phyloP scores from a whole-genome alignment of 2,888 invertebrate genomes.

The Cenopis cana region DNA sequence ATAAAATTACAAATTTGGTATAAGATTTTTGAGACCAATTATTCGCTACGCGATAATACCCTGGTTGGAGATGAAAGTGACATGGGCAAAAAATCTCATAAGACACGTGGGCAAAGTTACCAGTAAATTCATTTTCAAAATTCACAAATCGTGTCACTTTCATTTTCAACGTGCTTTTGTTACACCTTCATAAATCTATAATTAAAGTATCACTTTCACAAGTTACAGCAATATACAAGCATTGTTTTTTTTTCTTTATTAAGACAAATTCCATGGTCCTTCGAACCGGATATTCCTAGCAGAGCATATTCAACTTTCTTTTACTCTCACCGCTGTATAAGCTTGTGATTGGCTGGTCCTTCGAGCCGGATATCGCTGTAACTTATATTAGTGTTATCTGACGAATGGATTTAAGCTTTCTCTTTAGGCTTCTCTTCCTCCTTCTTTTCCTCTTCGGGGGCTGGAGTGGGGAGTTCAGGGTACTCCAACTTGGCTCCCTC shows the following conservation, averaged over 20 bases:
- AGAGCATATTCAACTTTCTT: neutral
- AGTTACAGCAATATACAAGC: slow-evolving; percentile 11
- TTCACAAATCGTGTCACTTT: slow-evolving; percentile 6
- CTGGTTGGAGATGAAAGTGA: slow-evolving; percentile 22
- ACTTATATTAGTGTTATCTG: slow-evolving; percentile 9
- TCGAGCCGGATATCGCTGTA: slow-evolving; percentile 5
- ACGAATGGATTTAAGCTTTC: slow-evolving; percentile 62
- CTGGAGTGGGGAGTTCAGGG: slow-evolving; percentile 89
- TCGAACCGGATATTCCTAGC: neutral
- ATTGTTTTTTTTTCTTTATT: neutral
- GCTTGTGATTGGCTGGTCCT: neutral
- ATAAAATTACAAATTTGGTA: slow-evolving; percentile 41
- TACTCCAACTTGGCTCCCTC: slow-evolving; percentile 93
- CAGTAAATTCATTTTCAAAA: neutral
- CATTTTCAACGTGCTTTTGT: slow-evolving; percentile 22
- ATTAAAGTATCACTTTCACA: neutral
- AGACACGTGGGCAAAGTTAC: neutral
- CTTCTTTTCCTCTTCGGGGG: slow-evolving; percentile 63
- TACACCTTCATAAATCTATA: slow-evolving; percentile 14
- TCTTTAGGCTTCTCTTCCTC: slow-evolving; percentile 72
- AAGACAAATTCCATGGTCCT: neutral
- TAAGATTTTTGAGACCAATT: slow-evolving; percentile 45
- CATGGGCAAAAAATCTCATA: neutral
- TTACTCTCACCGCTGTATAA: neutral
- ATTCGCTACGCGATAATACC: slow-evolving; percentile 16